A percentile compares a stretch with the other conserved stretches of the same genome.
These are phyloP conservation scores for Harmothoe impar DNA, from an alignment of 2,888 invertebrate species.

Conservation along the genomic window DNA sequence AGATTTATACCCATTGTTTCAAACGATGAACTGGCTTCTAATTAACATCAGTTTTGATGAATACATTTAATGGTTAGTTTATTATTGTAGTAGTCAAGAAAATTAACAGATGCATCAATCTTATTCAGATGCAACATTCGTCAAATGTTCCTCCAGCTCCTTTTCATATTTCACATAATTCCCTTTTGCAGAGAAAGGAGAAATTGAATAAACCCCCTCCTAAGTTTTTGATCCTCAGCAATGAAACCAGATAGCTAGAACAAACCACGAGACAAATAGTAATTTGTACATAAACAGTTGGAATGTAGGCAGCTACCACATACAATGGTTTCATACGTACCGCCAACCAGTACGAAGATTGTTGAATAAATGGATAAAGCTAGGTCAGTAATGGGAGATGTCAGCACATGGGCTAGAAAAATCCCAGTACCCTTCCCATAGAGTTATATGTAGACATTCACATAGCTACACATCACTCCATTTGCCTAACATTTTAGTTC, in stretches of 20 bases:
- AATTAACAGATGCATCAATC: too few relatives aligned
- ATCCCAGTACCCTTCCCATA: background rate
- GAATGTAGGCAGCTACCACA: slow-evolving; percentile 60
- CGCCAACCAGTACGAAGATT: background rate
- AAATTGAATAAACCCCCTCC: too few relatives aligned
- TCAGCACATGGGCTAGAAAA: background rate
- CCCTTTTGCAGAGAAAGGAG: too few relatives aligned
- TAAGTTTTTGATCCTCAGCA: too few relatives aligned
- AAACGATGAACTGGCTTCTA: too few relatives aligned
- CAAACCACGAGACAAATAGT: slow-evolving; percentile 20
- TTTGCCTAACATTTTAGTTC: background rate
- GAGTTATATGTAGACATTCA: background rate
- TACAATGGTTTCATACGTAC: slow-evolving; percentile 30
- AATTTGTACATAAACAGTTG: slow-evolving; percentile 37
- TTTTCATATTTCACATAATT: too few relatives aligned
- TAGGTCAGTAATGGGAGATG: slow-evolving; percentile 18
- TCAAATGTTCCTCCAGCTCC: too few relatives aligned
- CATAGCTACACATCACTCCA: background rate
- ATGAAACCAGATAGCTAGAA: slow-evolving; percentile 33
- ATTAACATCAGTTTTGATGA: too few relatives aligned
- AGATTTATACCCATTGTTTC: too few relatives aligned
- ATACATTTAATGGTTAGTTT: too few relatives aligned
- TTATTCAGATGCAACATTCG: too few relatives aligned
- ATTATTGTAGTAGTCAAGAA: too few relatives aligned
- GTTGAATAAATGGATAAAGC: slow-evolving; percentile 54